Percentiles rank a stretch among this genome's conserved stretches.
Evolutionary conservation across 2,113 vertebrate genomes (phyloP).

Genomic region (Ciconia boyciana): DNA sequence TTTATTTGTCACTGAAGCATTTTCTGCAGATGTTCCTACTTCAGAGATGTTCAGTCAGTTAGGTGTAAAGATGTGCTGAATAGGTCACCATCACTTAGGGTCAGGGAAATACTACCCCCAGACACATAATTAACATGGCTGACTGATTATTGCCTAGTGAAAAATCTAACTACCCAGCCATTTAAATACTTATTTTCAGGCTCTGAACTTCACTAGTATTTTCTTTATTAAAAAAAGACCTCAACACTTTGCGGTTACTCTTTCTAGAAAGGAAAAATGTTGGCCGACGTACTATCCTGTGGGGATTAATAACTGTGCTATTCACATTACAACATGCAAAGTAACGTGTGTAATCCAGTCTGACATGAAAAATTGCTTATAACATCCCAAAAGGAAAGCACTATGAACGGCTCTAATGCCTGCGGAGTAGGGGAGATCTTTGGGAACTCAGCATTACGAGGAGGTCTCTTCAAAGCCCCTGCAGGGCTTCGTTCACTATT

Average conservation of each 20-base stretch:
- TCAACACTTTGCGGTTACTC: background rate
- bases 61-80: constrained; percentile 71
- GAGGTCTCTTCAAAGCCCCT: background rate
- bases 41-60: constrained; percentile 76
- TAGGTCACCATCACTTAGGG: constrained; percentile 25
- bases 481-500: background rate
- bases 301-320: constrained; percentile 35
- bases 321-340: constrained; percentile 43
- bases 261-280: constrained; percentile 42
- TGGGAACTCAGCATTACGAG: background rate
- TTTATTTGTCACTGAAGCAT: constrained; percentile 80
- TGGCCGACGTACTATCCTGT: background rate
- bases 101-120: constrained; percentile 57
- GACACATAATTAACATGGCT: constrained; percentile 38
- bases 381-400: constrained; percentile 40
- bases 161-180: constrained; percentile 52
- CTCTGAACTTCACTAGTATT: constrained; percentile 8
- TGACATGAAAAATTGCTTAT: constrained; percentile 45
- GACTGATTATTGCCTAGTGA: constrained; percentile 59
- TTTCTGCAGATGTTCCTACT: constrained; percentile 80
- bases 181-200: constrained; percentile 49
- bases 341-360: constrained; percentile 19
- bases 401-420: background rate
- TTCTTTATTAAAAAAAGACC: background rate
- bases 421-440: background rate